Percentiles rank a stretch among this genome's conserved stretches.
phyloP scores from a whole-genome alignment of 2,113 vertebrate species.

The Sebastes fasciatus region DNA sequence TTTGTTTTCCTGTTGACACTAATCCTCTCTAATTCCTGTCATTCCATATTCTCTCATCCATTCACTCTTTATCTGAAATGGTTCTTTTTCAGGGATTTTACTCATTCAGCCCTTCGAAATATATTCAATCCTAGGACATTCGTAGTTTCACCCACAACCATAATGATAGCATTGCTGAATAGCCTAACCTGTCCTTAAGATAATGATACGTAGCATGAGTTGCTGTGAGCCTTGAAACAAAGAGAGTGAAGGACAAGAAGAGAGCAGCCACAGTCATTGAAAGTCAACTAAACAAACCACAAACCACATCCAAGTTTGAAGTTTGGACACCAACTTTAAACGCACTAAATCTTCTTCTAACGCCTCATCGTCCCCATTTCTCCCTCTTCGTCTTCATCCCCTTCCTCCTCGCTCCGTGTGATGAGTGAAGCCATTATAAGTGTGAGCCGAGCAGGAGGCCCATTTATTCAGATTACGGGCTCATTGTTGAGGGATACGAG shows the following conservation, averaged over 20 bases:
- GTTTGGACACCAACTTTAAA: not conserved
- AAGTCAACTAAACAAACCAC: not conserved
- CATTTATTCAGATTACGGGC: conserved; percentile 84
- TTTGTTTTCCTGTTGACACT: conserved; percentile 16
- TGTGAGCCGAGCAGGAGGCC: conserved; percentile 53
- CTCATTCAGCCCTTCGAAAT: not conserved
- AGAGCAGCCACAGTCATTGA: no score
- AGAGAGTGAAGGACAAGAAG: no score
- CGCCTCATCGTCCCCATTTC: not conserved
- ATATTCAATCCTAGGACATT: not conserved
- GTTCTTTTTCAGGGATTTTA: not conserved
- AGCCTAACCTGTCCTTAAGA: not conserved
- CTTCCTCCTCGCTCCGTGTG: conserved; percentile 18
- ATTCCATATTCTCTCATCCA: not conserved
- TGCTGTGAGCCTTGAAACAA: no score
- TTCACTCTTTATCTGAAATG: not conserved
- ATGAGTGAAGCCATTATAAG: conserved; percentile 60
- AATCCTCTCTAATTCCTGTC: conserved; percentile 32
- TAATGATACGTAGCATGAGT: no score
- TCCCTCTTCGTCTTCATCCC: conserved; percentile 49
- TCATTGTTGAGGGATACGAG: conserved; percentile 70
- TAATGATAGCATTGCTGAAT: not conserved
- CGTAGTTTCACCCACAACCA: not conserved
- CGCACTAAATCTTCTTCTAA: not conserved
- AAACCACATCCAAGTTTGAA: not conserved